Percentiles rank a stretch among this genome's conserved stretches.
These are phyloP conservation scores for Falco concolor DNA, from an alignment of 2,797 vertebrate genomes.

Conservation along the genomic window DNA sequence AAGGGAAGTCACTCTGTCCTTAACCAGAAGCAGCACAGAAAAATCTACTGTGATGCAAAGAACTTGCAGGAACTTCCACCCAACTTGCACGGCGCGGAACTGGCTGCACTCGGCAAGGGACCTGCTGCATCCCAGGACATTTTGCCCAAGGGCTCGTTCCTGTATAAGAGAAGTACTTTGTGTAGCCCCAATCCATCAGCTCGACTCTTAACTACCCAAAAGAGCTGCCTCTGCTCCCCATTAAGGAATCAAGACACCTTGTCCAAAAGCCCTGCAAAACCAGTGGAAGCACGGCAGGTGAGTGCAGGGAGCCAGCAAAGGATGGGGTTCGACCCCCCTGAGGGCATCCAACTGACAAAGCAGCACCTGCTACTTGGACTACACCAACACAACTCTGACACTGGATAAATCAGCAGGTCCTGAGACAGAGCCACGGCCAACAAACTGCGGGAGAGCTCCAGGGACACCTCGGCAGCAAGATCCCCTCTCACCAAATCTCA, in stretches of 20 bases:
- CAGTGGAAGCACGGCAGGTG: not conserved
- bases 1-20: not conserved
- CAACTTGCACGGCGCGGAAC: not conserved
- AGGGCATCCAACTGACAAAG: not conserved
- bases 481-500: not conserved
- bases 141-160: not conserved
- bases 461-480: not conserved
- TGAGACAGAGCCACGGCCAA: not conserved
- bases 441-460: not conserved
- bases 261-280: not conserved
- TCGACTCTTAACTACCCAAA: not conserved
- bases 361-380: not conserved
- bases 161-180: not conserved
- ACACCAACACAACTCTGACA: fast-evolving
- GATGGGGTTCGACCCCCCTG: not conserved
- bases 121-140: not conserved
- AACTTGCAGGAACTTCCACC: not conserved
- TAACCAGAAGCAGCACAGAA: not conserved
- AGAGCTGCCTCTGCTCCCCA: not conserved
- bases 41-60: not conserved
- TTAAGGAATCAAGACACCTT: not conserved
- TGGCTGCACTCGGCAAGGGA: not conserved
- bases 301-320: not conserved
- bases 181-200: not conserved
- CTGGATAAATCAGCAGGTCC: not conserved